Percentiles rank a stretch among this genome's conserved stretches.
Evolutionary conservation across 2,113 vertebrate species (phyloP).

Genomic region (Macrotis lagotis): DNA sequence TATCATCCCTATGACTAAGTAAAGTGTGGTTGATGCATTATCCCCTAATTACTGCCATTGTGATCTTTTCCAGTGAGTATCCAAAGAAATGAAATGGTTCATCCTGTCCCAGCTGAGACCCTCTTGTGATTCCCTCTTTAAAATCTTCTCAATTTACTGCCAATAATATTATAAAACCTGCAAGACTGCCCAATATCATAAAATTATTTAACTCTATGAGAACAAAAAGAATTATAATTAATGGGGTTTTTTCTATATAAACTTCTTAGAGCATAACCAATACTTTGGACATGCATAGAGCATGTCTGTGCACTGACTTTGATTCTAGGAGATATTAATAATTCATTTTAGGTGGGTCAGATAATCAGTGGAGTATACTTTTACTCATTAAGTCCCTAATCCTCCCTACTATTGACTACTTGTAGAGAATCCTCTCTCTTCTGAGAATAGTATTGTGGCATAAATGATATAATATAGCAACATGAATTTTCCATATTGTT

Average conservation of each 20-base stretch:
- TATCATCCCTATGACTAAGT: not conserved
- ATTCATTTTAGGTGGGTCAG: not conserved
- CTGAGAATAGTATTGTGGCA: not conserved
- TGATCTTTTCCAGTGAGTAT: not conserved
- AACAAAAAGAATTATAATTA: not conserved
- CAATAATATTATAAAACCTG: no score
- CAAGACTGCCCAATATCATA: no score
- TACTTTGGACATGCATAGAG: no score
- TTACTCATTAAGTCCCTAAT: not conserved
- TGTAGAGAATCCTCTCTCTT: not conserved
- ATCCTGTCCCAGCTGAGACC: not conserved
- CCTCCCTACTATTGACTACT: not conserved
- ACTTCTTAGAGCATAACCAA: not conserved
- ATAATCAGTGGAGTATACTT: not conserved
- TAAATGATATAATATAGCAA: not conserved
- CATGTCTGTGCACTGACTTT: no score
- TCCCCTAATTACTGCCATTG: not conserved
- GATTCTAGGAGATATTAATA: no score
- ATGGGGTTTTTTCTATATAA: not conserved
- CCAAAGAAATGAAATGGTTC: not conserved
- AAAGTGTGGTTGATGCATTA: not conserved
- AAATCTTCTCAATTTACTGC: not conserved
- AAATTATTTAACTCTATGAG: not conserved
- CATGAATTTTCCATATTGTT: not conserved
- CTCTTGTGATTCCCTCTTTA: not conserved